phyloP scores from a whole-genome alignment of 1,140 invertebrate genomes.

The Leptinotarsa texana region DNA sequence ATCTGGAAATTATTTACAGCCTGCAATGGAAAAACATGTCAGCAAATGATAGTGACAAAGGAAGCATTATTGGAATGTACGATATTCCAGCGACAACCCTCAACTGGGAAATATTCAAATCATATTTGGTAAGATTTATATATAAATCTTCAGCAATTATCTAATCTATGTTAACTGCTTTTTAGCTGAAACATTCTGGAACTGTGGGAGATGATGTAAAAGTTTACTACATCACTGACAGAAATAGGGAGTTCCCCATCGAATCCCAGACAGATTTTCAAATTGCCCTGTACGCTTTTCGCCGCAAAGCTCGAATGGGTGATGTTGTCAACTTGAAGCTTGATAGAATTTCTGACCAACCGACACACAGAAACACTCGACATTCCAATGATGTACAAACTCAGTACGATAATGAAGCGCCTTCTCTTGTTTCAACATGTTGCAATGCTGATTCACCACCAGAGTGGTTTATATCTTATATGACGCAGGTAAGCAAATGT shows the following conservation, averaged over 20 bases:
- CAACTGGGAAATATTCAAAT: conserved; percentile 54
- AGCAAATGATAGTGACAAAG: conserved; percentile 47
- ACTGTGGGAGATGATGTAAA: conserved; percentile 48
- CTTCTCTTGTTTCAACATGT: conserved; percentile 30
- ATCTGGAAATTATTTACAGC: conserved; percentile 53
- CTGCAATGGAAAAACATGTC: conserved; percentile 54
- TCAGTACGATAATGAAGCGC: conserved; percentile 37
- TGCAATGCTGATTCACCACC: conserved; percentile 44
- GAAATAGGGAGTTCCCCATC: conserved; percentile 50
- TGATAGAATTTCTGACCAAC: conserved; percentile 39
- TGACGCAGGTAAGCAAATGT: conserved; percentile 29
- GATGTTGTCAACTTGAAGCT: conserved; percentile 49
- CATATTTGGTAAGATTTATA: conserved; percentile 51
- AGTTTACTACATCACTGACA: conserved; percentile 47
- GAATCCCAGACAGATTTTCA: conserved; percentile 49
- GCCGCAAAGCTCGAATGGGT: conserved; percentile 46
- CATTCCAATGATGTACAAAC: conserved; percentile 46
- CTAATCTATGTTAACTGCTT: conserved; percentile 7
- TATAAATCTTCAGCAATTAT: neutral
- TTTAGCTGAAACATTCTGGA: conserved; percentile 53
- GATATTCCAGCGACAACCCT: conserved; percentile 52
- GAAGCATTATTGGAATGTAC: conserved; percentile 53
- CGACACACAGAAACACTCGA: conserved; percentile 29
- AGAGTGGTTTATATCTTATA: conserved; percentile 52
- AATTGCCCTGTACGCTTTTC: conserved; percentile 48